Evolutionary conservation across 2,888 invertebrate genomes (phyloP), one percentile per base, ranked within the genome.

Genomic region (Limnephilus auricula): DNA sequence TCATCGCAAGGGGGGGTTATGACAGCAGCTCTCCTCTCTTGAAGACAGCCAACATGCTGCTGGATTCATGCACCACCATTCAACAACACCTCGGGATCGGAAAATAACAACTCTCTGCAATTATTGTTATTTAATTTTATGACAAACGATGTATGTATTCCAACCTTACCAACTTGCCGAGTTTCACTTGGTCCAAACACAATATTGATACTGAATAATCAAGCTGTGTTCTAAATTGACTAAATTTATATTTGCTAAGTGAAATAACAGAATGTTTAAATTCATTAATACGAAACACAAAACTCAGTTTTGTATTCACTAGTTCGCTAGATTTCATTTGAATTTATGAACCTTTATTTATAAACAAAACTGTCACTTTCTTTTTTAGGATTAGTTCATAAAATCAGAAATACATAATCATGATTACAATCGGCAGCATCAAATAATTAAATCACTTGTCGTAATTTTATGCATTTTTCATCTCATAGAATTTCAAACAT

Each of bases 41-140:
- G 30, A 90, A 79, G 78, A 90, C 89, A 12, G 91, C 92, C 85
- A 79, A 84, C 32, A 84, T 85, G 79, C 80, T 91, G 45, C 90
- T 91, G 37, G 91, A 92, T 18, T 82, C 92, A 32, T 92, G 92
- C 65, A 65, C 34, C 10, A 78, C 85, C 6, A 88, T 92, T 34
- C 91, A 91, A 50, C 79, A 92, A 25, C 88, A 90, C 31, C 91
- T 92, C 15, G 89, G 87, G 18, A 89, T 90, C 15, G 89, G 85
- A 31, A 88, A 83, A 40, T 65, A 65, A 65, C 65, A 65, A 65
- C 65, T 65, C n/a, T 65, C 65, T n/a, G 65, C 65, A 65, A 65
- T 65, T 65, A n/a, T 65, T 65, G n/a, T 65, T 65, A 65, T 65
- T 65, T 65, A 25, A 65, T 65, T 65, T 65, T 65, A 65, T 25